Conservation (phyloP, 2,113 vertebrate genomes). For the Triplophysa rosa region DNA sequence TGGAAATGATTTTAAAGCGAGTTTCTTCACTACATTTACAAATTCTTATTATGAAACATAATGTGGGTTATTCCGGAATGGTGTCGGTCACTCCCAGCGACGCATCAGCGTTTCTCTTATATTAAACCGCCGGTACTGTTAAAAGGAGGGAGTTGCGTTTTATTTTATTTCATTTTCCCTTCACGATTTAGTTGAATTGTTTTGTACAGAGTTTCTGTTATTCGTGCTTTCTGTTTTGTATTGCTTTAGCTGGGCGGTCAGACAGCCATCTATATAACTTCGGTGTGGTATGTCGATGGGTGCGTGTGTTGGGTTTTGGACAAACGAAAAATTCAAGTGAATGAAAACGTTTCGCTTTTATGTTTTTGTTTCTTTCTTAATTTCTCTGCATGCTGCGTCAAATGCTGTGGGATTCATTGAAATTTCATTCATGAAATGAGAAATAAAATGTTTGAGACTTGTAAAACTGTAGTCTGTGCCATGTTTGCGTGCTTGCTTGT, state of each 20-base stretch:
- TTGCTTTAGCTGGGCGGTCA: slow-evolving; percentile 61
- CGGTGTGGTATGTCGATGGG: background rate
- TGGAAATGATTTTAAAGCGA: slow-evolving; percentile 60
- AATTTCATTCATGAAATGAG: slow-evolving; percentile 85
- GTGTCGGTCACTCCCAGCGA: slow-evolving; percentile 77
- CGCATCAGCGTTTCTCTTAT: slow-evolving; percentile 79
- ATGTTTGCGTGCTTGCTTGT: background rate
- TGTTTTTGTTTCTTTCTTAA: slow-evolving; percentile 68
- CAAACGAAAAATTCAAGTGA: slow-evolving; percentile 35
- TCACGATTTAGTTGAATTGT: slow-evolving; percentile 66
- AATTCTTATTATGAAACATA: slow-evolving; percentile 66
- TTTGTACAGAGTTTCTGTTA: slow-evolving; percentile 90
- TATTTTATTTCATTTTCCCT: slow-evolving; percentile 64
- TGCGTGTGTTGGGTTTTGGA: slow-evolving; percentile 49
- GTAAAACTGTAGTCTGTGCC: slow-evolving; percentile 42
- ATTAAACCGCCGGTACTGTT: slow-evolving; percentile 85
- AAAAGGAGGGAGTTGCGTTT: slow-evolving; percentile 70
- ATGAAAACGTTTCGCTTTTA: slow-evolving; percentile 74
- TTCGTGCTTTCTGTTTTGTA: slow-evolving; percentile 75
- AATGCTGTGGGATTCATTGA: slow-evolving; percentile 86
- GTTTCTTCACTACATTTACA: slow-evolving; percentile 83
- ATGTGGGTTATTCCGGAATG: slow-evolving; percentile 77
- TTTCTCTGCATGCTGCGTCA: slow-evolving; percentile 84
- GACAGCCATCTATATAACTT: slow-evolving; percentile 65
- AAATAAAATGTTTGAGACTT: slow-evolving; percentile 85